Conservation (phyloP, 2,113 vertebrate species). For the Heterotis niloticus region DNA sequence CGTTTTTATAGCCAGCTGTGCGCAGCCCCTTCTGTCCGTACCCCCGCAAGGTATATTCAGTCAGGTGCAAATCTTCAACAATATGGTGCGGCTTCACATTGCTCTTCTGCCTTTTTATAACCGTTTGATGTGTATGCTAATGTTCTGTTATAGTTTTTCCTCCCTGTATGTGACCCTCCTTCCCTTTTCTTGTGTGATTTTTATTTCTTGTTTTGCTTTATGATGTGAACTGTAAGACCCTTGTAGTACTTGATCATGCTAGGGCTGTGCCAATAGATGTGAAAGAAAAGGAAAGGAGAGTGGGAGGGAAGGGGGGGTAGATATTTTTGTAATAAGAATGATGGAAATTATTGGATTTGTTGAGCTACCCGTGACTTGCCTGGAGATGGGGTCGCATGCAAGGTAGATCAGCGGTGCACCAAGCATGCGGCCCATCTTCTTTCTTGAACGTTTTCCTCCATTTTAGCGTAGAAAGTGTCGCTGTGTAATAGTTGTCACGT, state of each 20-base stretch:
- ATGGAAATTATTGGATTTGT: slow-evolving; percentile 11
- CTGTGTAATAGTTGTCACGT: background rate
- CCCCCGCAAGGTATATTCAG: slow-evolving; percentile 35
- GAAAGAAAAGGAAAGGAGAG: background rate
- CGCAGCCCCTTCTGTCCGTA: slow-evolving; percentile 19
- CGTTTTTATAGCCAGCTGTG: slow-evolving; percentile 16
- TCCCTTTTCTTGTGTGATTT: slow-evolving; percentile 10
- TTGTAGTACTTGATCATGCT: slow-evolving; percentile 52
- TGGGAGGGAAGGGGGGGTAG: background rate
- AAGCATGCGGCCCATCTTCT: slow-evolving; percentile 25
- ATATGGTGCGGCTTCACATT: slow-evolving; percentile 36
- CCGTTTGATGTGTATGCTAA: background rate
- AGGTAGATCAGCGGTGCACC: slow-evolving; percentile 36
- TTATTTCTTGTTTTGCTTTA: slow-evolving; percentile 41
- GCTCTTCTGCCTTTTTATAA: slow-evolving; percentile 26
- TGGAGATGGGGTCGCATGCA: slow-evolving; percentile 31
- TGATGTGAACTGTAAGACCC: slow-evolving; percentile 49
- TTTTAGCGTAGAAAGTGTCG: slow-evolving; percentile 18
- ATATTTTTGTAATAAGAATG: slow-evolving; percentile 21
- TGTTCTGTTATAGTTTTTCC: slow-evolving; percentile 14
- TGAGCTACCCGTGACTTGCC: background rate
- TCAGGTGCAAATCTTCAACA: slow-evolving; percentile 38
- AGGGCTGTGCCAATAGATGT: slow-evolving; percentile 44
- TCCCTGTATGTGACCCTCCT: slow-evolving; percentile 10
- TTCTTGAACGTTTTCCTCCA: background rate